Base-by-base conservation (phyloP, 92 coral and sea anemone genomes). In the Paragorgia papillata region DNA sequence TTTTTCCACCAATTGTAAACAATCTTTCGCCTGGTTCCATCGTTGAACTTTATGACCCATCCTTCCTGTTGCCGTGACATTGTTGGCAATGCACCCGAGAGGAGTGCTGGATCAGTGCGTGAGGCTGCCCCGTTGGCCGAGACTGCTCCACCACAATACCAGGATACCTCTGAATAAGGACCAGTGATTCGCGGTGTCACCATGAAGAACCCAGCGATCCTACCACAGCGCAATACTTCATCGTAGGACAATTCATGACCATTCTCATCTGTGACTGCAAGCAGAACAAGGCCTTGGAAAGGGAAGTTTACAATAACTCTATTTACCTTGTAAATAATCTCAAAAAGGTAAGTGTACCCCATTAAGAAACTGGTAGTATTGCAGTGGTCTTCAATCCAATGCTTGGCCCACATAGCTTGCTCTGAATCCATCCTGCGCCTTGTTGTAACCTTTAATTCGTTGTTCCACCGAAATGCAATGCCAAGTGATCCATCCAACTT, bases 401-500 rank as follows among this genome's bases (percentile, higher is more conserved):
- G 73, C 27, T 40, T 66, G 18, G 73, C 73, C 73, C 73, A 66
- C 0, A 66, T 66, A 10, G 73, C 73, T 40, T 66, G 73, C 19
- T 66, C 57, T 22, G 73, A 66, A 66, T 66, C 57, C 73, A 66
- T 66, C 40, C 73, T 66, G 43, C 73, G 73, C 34, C 20, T 66
- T 17, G 73, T 66, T 8, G 73, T 66, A 39, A 66, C 73, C 30
- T 39, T 19, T 35, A 66, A 50, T 66, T 66, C 73, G 9, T 25
- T 33, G 2, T 43, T 66, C 73, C 73, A 66, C 73, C 26, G 2
- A 33, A 66, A 66, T 19, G 73, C 73, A 43, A 66, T 40, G 7
- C 73, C 73, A n/a, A 66, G 56, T n/a, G 73, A 41, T 66, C 73
- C 73, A 25, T 66, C 73, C 21, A 39, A 66, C 18, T 66, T 66